Conservation (phyloP, 2,797 vertebrate species). For the Tangara arthus region DNA sequence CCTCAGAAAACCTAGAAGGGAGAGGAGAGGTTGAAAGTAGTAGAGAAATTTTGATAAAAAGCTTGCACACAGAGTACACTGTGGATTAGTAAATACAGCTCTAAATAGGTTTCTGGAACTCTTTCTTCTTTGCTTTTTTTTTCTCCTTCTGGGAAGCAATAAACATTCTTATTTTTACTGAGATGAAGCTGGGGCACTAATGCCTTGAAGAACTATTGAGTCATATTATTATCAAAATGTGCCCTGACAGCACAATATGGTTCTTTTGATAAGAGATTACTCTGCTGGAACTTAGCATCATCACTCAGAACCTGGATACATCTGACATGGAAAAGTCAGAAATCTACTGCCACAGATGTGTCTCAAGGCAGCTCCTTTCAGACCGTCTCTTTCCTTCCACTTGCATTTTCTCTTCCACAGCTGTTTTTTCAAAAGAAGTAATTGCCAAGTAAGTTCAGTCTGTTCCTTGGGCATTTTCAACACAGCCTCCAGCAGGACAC, state of each 20-base stretch:
- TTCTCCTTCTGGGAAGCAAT: not conserved
- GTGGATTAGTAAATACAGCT: not conserved
- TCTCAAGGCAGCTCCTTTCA: not conserved
- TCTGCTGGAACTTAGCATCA: not conserved
- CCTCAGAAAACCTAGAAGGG: not conserved
- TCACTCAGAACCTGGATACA: not conserved
- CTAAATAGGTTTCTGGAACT: not conserved
- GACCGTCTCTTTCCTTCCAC: not conserved
- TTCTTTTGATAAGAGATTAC: not conserved
- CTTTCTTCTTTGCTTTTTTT: not conserved
- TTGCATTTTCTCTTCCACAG: not conserved
- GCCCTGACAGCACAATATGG: not conserved
- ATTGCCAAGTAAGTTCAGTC: not conserved
- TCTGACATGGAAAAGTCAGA: not conserved
- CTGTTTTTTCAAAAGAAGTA: not conserved
- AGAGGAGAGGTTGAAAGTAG: not conserved
- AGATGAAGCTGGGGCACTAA: constrained; percentile 5
- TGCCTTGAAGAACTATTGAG: constrained; percentile 13
- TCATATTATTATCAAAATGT: not conserved
- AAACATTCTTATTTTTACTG: not conserved
- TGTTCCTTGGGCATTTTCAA: not conserved
- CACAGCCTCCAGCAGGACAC: not conserved
- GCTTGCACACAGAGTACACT: not conserved
- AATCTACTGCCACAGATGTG: not conserved
- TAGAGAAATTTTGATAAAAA: not conserved